Conservation (phyloP, 2,888 invertebrate genomes). For the Phasia obesa region DNA sequence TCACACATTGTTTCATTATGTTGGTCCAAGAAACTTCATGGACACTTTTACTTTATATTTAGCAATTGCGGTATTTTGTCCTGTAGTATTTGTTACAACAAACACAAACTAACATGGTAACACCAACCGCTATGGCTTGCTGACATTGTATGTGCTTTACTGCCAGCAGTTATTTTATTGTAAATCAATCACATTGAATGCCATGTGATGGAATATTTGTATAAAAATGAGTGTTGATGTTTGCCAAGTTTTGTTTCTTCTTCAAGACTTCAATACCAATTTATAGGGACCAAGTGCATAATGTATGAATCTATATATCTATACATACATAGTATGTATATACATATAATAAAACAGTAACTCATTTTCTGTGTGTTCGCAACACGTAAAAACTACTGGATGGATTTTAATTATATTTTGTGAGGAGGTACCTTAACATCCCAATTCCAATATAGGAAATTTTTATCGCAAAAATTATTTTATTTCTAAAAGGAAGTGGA, state of each 20-base stretch:
- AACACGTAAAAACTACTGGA: too few species aligned
- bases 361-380: too few species aligned
- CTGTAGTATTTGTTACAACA: conserved; percentile 1
- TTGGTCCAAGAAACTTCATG: conserved; percentile 8
- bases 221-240: neutral
- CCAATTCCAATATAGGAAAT: too few species aligned
- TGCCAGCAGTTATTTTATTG: conserved; percentile 27
- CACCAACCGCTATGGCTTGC: neutral
- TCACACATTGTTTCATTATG: neutral
- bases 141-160: conserved; percentile 9
- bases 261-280: conserved; percentile 47
- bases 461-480: too few species aligned
- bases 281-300: conserved; percentile 27
- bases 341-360: too few species aligned
- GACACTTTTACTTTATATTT: conserved; percentile 6
- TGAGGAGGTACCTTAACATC: too few species aligned
- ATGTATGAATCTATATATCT: too few species aligned
- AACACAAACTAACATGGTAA: too few species aligned
- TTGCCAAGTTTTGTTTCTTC: conserved; percentile 54
- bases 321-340: too few species aligned
- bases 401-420: too few species aligned
- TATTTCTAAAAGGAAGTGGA: too few species aligned
- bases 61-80: neutral
- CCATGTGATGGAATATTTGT: conserved; percentile 6
- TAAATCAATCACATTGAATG: conserved; percentile 61